Conservation (phyloP, 2,888 invertebrate genomes). For the Drosophila imparisetae region DNA sequence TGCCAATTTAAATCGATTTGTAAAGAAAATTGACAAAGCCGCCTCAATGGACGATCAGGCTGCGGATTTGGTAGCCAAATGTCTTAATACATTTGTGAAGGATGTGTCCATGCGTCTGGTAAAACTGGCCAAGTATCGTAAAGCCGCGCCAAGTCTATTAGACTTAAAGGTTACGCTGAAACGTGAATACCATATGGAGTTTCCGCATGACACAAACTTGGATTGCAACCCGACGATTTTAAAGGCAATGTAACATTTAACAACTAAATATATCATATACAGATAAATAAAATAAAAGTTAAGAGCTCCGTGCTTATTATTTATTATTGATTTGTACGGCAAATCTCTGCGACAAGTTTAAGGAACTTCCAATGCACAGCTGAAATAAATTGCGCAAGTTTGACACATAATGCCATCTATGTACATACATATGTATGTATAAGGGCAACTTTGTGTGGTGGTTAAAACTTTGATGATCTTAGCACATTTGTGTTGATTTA, state of each 20-base stretch:
- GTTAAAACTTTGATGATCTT: conserved; percentile 38
- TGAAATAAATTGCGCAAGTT: background rate
- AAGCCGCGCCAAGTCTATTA: conserved; percentile 10
- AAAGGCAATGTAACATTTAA: background rate
- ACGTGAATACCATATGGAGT: conserved; percentile 65
- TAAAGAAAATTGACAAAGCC: conserved; percentile 40
- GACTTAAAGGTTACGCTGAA: conserved; percentile 63
- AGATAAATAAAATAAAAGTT: too few species aligned
- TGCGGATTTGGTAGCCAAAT: conserved; percentile 46
- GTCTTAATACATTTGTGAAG: conserved; percentile 45
- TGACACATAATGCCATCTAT: background rate
- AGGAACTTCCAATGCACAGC: background rate
- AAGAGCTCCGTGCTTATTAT: background rate
- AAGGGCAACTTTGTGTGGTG: conserved; percentile 43
- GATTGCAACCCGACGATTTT: background rate
- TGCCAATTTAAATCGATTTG: conserved; percentile 43
- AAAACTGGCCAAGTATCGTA: conserved; percentile 45
- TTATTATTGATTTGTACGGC: background rate
- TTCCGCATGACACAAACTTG: conserved; percentile 16
- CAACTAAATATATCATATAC: background rate
- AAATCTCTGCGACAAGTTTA: conserved; percentile 1
- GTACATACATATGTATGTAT: background rate
- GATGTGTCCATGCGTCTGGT: conserved; percentile 43
- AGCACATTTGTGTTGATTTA: conserved; percentile 53
- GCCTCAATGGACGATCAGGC: conserved; percentile 60